Evolutionary conservation across 2,888 invertebrate genomes (phyloP).

Genomic region (Tenthredo scrophulariae): DNA sequence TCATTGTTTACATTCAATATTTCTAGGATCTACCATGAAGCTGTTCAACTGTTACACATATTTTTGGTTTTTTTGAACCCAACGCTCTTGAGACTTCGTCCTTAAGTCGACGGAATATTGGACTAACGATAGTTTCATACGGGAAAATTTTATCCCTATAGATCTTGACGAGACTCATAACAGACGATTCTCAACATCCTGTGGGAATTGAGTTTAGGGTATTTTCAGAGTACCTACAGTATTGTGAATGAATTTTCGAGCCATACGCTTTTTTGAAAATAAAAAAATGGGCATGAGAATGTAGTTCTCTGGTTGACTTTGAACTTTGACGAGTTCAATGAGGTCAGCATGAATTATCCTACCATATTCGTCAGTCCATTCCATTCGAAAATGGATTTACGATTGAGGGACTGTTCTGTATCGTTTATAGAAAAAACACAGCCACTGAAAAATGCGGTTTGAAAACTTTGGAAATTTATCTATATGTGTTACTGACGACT

Average conservation of each 20-base stretch:
- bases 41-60: too few relatives aligned
- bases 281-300: slow-evolving; percentile 85
- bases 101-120: too few relatives aligned
- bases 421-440: slow-evolving; percentile 84
- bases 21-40: too few relatives aligned
- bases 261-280: slow-evolving; percentile 86
- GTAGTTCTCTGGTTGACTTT: slow-evolving; percentile 91
- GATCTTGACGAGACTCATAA: slow-evolving; percentile 85
- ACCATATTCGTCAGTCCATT: slow-evolving; percentile 93
- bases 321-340: slow-evolving; percentile 89
- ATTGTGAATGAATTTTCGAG: slow-evolving; percentile 85
- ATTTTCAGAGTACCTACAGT: slow-evolving; percentile 85
- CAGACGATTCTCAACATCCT: slow-evolving; percentile 58
- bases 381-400: slow-evolving; percentile 94
- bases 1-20: too few relatives aligned
- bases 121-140: slow-evolving; percentile 78
- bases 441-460: slow-evolving; percentile 68
- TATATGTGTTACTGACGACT: too few relatives aligned
- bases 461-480: too few relatives aligned
- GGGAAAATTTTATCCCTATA: slow-evolving; percentile 81
- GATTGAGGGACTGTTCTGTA: slow-evolving; percentile 91
- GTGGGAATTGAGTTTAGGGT: slow-evolving; percentile 81
- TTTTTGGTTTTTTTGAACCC: too few relatives aligned
- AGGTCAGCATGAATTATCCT: slow-evolving; percentile 82
- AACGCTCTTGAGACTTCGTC: too few relatives aligned